Evolutionary conservation across 2,797 vertebrate genomes (phyloP).

Genomic region (Nyctalus aviator): DNA sequence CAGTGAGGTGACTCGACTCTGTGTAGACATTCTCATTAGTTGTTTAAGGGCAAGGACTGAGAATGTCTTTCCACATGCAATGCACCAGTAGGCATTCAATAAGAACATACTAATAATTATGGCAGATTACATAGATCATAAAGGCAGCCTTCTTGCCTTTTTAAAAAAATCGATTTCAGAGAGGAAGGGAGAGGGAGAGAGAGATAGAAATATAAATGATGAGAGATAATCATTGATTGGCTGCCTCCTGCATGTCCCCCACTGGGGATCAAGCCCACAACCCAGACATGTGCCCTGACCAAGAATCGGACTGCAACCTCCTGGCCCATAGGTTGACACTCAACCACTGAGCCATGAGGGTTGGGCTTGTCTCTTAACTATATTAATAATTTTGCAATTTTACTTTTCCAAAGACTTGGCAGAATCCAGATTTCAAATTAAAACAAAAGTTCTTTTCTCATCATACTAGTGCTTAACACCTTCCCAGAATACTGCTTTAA

Average conservation of each 20-base stretch:
- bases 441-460: not conserved
- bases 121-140: not conserved
- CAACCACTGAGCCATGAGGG: no score
- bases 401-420: not conserved
- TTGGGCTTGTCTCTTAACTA: not conserved
- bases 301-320: no score
- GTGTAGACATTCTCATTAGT: not conserved
- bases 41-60: not conserved
- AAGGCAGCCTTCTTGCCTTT: not conserved
- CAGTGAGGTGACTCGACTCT: not conserved
- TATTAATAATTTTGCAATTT: not conserved
- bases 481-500: not conserved
- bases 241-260: no score
- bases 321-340: no score
- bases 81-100: not conserved
- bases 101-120: not conserved
- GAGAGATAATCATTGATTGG: no score
- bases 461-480: not conserved
- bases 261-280: no score
- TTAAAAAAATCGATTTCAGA: no score
- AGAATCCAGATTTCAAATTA: slow-evolving; percentile 3
- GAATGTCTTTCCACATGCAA: not conserved
- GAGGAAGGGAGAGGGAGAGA: no score
- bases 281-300: no score
- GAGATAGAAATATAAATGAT: no score